Conservation (phyloP, 2,113 vertebrate genomes). For the Sinosuthora webbiana region DNA sequence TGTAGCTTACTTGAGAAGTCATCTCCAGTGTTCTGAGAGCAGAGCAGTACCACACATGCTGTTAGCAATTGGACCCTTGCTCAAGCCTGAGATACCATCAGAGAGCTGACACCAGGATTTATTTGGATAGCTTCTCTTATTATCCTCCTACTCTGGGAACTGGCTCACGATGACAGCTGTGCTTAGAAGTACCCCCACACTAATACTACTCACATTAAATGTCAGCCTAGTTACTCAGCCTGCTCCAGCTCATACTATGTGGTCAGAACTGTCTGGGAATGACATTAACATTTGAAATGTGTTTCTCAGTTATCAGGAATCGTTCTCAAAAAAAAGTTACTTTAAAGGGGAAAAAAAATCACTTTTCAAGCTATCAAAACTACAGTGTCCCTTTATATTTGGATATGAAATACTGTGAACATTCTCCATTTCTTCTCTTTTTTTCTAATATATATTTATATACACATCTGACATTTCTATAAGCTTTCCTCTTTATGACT, state of each 20-base stretch:
- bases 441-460: neutral
- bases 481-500: neutral
- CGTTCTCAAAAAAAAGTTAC: neutral
- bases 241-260: neutral
- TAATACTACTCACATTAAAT: slow-evolving; percentile 8
- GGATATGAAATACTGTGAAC: neutral
- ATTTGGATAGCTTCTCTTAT: neutral
- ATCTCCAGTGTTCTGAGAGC: neutral
- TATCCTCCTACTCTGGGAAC: neutral
- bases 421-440: neutral
- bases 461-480: neutral
- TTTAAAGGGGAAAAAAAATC: neutral
- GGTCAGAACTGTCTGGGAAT: neutral
- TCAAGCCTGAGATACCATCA: neutral
- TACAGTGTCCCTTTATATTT: neutral
- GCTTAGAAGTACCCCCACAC: neutral
- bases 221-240: slow-evolving; percentile 27
- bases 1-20: neutral
- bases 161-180: neutral
- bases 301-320: neutral
- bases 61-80: neutral
- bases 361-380: neutral
- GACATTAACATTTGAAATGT: neutral
- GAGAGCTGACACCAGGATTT: neutral
- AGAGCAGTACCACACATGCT: neutral